Percentiles rank a stretch among this genome's conserved stretches.
Conservation (phyloP, 2,797 vertebrate genomes). For the Limosa lapponica region DNA sequence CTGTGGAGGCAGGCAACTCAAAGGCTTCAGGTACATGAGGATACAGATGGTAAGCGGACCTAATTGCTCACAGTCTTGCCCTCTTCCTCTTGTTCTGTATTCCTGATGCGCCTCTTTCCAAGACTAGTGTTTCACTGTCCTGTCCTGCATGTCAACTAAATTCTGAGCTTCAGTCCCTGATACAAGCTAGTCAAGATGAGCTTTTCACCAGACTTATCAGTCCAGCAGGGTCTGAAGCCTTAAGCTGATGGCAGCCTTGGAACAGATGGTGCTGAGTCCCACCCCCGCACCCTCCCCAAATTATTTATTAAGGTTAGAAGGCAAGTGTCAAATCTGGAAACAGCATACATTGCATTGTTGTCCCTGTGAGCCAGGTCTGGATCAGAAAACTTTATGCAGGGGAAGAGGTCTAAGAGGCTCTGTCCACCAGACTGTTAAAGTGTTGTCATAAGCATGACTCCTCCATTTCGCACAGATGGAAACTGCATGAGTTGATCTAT, state of each 20-base stretch:
- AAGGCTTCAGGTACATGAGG: background rate
- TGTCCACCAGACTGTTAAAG: background rate
- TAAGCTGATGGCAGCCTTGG: background rate
- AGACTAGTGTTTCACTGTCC: background rate
- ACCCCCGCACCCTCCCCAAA: rapidly evolving
- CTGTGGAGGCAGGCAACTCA: background rate
- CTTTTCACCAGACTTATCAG: background rate
- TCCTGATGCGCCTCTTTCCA: background rate
- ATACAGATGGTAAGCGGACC: background rate
- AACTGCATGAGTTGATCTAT: background rate
- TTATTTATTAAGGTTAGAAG: background rate
- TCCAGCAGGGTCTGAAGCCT: background rate
- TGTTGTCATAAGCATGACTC: background rate
- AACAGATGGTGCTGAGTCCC: background rate
- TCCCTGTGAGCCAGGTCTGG: background rate
- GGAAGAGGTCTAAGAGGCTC: background rate
- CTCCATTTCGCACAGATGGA: background rate
- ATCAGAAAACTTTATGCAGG: background rate
- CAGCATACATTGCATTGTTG: rapidly evolving
- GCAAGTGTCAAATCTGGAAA: background rate
- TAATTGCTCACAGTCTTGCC: background rate
- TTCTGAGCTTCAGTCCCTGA: background rate
- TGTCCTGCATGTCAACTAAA: background rate
- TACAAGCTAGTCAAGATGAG: background rate
- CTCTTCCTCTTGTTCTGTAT: background rate